Evolutionary conservation across 2,888 invertebrate genomes (phyloP).

Genomic region (Odiellus spinosus): DNA sequence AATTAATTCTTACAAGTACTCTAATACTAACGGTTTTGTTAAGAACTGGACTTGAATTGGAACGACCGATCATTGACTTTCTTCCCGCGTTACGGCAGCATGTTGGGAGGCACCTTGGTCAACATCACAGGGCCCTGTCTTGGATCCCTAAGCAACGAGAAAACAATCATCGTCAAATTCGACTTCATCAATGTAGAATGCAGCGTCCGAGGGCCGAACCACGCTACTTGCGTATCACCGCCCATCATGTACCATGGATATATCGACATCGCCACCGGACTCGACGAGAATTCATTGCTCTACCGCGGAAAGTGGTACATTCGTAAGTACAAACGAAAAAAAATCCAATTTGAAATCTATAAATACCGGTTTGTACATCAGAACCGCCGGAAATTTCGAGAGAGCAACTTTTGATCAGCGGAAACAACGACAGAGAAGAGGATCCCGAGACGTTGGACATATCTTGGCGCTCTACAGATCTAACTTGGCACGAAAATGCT

Average conservation of each 20-base stretch:
- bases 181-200: constrained; percentile 23
- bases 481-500: constrained; percentile 60
- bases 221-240: constrained; percentile 80
- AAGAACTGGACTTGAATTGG: constrained; percentile 20
- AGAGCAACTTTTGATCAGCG: constrained; percentile 63
- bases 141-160: constrained; percentile 47
- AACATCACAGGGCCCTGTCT: constrained; percentile 95
- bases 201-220: constrained; percentile 41
- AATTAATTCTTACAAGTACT: no score
- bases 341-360: not conserved
- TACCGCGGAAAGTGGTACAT: constrained; percentile 84
- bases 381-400: constrained; percentile 77
- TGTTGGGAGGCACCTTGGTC: constrained; percentile 91
- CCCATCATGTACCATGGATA: constrained; percentile 72
- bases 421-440: constrained; percentile 50
- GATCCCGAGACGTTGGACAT: constrained; percentile 57
- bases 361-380: no score
- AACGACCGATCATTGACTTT: constrained; percentile 48
- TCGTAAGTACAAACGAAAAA: constrained; percentile 45
- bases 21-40: no score
- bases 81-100: constrained; percentile 88
- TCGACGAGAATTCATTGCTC: constrained; percentile 60
- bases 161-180: constrained; percentile 39
- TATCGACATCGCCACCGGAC: constrained; percentile 66
- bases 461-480: constrained; percentile 68